phyloP scores from a whole-genome alignment of 2,888 invertebrate species.

The Erannis defoliaria region DNA sequence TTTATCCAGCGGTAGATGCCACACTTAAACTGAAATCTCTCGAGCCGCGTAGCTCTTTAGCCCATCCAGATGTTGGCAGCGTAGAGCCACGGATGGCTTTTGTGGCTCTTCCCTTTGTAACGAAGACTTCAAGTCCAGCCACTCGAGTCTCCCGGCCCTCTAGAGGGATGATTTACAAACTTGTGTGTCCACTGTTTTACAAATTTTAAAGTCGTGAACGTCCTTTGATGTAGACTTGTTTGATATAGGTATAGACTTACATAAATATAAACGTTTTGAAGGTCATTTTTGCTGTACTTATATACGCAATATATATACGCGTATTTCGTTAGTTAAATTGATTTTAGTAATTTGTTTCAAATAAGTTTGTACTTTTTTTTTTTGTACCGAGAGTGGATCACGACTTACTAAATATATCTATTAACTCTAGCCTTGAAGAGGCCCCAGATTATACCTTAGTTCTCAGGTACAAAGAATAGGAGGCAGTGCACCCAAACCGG shows the following conservation, averaged over 20 bases:
- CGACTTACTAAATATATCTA: too few species aligned
- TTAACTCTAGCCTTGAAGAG: too few species aligned
- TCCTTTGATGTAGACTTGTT: background rate
- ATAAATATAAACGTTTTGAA: too few species aligned
- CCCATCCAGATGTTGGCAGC: constrained; percentile 1
- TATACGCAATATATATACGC: too few species aligned
- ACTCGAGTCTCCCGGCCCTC: constrained; percentile 11
- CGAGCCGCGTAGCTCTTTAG: background rate
- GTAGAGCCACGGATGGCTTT: background rate
- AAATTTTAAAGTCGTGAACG: background rate
- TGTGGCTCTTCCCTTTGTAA: constrained; percentile 24
- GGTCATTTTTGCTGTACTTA: background rate
- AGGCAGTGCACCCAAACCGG: too few species aligned
- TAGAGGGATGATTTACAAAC: constrained; percentile 22
- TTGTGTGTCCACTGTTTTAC: background rate
- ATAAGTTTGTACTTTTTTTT: too few species aligned
- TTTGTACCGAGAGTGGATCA: too few species aligned
- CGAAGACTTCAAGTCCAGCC: constrained; percentile 18
- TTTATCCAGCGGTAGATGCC: background rate
- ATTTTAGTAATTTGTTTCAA: background rate
- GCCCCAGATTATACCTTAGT: too few species aligned
- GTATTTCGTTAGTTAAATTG: background rate
- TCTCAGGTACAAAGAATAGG: too few species aligned
- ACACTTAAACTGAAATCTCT: background rate
- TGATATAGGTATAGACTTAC: background rate